Percentiles rank a stretch among this genome's conserved stretches.
These are phyloP conservation scores for Achlya flavicornis DNA, from an alignment of 2,888 invertebrate genomes.

Conservation along the genomic window DNA sequence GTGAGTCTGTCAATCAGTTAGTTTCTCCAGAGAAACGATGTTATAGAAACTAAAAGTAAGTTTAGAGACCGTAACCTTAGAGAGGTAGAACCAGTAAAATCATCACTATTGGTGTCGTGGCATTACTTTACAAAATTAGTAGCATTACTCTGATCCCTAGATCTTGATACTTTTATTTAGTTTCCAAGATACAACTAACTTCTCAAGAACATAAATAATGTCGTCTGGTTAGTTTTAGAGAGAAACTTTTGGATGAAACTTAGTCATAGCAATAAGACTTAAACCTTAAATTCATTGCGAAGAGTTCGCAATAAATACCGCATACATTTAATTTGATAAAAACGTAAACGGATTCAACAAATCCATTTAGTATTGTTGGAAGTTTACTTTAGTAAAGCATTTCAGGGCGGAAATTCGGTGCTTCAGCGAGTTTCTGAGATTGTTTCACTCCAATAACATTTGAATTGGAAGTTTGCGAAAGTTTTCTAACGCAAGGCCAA, in stretches of 20 bases:
- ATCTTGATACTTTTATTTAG: neutral
- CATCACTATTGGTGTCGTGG: too few relatives aligned
- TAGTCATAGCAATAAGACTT: neutral
- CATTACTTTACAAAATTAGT: neutral
- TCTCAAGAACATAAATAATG: neutral
- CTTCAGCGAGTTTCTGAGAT: constrained; percentile 27
- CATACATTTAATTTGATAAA: neutral
- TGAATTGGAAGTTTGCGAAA: constrained; percentile 29
- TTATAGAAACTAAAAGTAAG: too few relatives aligned
- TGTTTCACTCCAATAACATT: constrained; percentile 37
- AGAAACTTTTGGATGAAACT: neutral
- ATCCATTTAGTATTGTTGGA: neutral
- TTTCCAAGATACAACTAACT: neutral
- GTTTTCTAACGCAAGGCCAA: constrained; percentile 17
- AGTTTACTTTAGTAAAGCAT: constrained; percentile 16
- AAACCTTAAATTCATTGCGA: neutral
- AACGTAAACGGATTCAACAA: neutral
- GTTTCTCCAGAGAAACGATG: too few relatives aligned
- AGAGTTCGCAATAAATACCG: neutral
- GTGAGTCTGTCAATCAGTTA: too few relatives aligned
- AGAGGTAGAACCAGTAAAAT: too few relatives aligned
- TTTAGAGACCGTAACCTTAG: too few relatives aligned
- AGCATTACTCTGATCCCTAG: neutral
- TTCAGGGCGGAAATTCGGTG: constrained; percentile 20
- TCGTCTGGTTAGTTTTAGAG: constrained; percentile 4